phyloP scores from a whole-genome alignment of 1,140 invertebrate species.

The Drosophila micromelanica region DNA sequence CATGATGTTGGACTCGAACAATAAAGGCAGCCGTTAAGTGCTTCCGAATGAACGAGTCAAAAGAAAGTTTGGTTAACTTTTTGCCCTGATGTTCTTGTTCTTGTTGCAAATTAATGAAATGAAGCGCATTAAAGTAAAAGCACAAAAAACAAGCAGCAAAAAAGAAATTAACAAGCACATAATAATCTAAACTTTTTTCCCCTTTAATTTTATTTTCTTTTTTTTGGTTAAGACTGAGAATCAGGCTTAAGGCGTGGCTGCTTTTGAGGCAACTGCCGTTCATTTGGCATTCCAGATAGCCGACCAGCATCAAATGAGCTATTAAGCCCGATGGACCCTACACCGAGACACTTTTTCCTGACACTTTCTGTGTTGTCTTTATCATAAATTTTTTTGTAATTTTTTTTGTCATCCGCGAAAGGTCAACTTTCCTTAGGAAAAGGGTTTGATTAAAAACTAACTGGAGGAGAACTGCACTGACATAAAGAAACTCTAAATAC shows the following conservation, averaged over 20 bases:
- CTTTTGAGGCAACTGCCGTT: conserved; percentile 6
- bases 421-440: neutral
- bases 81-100: neutral
- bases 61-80: conserved; percentile 44
- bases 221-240: neutral
- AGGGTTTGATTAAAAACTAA: neutral
- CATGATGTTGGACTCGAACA: neutral
- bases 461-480: no score
- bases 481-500: neutral
- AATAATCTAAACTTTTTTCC: conserved; percentile 38
- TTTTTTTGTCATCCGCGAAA: conserved; percentile 2
- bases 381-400: neutral
- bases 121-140: conserved; percentile 51
- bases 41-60: neutral
- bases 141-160: conserved; percentile 14
- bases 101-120: conserved; percentile 41
- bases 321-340: conserved; percentile 41
- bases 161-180: neutral
- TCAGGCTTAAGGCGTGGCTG: conserved; percentile 6
- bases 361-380: conserved; percentile 14
- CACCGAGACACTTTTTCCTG: conserved; percentile 6
- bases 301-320: conserved; percentile 61
- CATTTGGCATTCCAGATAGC: conserved; percentile 26
- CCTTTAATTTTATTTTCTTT: neutral
- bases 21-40: conserved; percentile 10